Base-by-base conservation (phyloP, 2,113 vertebrate genomes). In the Polyodon spathula region DNA sequence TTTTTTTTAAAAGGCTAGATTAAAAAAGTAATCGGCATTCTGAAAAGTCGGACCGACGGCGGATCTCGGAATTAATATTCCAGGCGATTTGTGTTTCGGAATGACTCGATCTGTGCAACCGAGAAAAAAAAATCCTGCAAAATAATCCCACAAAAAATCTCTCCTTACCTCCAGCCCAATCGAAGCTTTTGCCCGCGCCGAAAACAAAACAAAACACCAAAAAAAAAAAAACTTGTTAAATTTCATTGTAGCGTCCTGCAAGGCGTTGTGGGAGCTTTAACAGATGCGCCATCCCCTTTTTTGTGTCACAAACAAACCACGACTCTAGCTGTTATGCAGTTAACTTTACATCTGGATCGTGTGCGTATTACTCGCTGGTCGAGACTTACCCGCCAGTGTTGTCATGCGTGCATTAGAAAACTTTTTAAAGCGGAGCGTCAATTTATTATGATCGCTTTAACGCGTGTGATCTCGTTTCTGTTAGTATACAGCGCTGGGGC, bases 131-230 rank as follows among this genome's bases (percentile, higher is more conserved):
- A 59, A 60, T 12, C 46, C 58, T 64, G 66, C 66, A 62, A 73
- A 68, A 72, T 58, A 76, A 77, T 63, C 62, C 75, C 70, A 63
- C 65, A 50, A 70, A 66, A 68, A 66, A 72, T 74, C 76, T 61
- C 71, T 75, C 83, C 83, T 87, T 84, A 88, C 88, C 88, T 88
- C 81, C 81, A 78, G 71, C 78, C 79, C 82, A 86, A 81, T 90
- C 86, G 85, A 90, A 90, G 88, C 87, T 89, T 86, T n/a, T n/a
- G n/a, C n/a, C n/a, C n/a, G n/a, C n/a, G n/a, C n/a, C n/a, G n/a
- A n/a, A n/a, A n/a, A n/a, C n/a, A n/a, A 89, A 89, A 90, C 79
- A 79, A 78, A 80, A n/a, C n/a, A n/a, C n/a, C n/a, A n/a, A n/a
- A 78, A n/a, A n/a, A 80, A 82, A 83, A 79, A 84, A 84, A 87